phyloP scores from a whole-genome alignment of 2,113 vertebrate genomes.

The Gallinago undulata region DNA sequence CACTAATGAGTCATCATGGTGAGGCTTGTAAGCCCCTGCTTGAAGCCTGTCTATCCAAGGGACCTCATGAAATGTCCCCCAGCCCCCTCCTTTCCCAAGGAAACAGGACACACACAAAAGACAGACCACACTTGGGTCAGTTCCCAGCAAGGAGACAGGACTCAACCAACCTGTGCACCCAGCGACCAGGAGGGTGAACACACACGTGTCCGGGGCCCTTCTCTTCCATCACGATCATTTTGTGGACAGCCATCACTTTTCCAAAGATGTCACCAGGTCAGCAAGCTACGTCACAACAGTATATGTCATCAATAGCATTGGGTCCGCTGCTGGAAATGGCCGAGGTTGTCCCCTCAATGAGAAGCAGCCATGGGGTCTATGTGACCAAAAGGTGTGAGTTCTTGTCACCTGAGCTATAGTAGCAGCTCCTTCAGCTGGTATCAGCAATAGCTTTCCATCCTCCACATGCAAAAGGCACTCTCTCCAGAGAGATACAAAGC shows the following conservation, averaged over 20 bases:
- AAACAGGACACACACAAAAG: not conserved
- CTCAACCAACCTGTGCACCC: not conserved
- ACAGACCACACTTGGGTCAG: not conserved
- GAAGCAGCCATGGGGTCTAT: not conserved
- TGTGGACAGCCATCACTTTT: not conserved
- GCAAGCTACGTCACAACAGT: not conserved
- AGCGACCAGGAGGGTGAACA: not conserved
- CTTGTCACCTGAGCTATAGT: not conserved
- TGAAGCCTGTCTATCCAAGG: not conserved
- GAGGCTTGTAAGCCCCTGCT: not conserved
- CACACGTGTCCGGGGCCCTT: fast-evolving
- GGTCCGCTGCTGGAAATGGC: not conserved
- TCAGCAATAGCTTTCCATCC: not conserved
- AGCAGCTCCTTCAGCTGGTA: not conserved
- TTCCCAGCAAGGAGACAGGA: not conserved
- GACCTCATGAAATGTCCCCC: not conserved
- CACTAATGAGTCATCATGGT: not conserved
- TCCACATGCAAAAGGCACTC: fast-evolving
- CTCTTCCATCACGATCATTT: not conserved
- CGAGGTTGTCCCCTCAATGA: not conserved
- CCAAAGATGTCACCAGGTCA: not conserved
- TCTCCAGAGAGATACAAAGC: not conserved
- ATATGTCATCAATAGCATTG: fast-evolving
- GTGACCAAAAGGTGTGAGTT: not conserved
- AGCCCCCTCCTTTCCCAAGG: not conserved